Base-by-base conservation (phyloP, 2,797 vertebrate genomes). In the Catostomus latipinnis region DNA sequence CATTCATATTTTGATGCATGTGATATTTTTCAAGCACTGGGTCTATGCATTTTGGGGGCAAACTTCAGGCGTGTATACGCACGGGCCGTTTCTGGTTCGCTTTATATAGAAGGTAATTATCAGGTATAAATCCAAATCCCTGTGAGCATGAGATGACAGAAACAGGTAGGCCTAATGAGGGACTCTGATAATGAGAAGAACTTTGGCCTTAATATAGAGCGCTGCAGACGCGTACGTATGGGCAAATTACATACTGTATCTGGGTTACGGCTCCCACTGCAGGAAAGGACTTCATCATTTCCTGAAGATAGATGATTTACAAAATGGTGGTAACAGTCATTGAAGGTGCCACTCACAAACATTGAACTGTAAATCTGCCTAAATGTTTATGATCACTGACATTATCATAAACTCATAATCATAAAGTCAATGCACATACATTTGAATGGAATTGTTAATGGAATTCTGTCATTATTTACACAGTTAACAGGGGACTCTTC, bases 91-190 rank as follows among this genome's bases (percentile, higher is more conserved):
- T 76, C 34, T 57, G 80, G 49, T 76, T 14, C 2, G 60, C 80
- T 81, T 81, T 81, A 75, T 81, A 81, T 81, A 81, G 80, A 81
- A 81, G 80, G 73, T 81, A 81, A 81, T 81, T 81, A 81, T 76
- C 80, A 81, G 66, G 80, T 81, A 81, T 76, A 81, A 81, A 81
- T 70, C 73, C 73, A 76, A 70, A 73, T 67, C 78, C 78, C 78
- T 80, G 74, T 8, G 80, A 75, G 72, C 72, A 65, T 70, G 72
- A 81, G 73, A 75, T 81, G 80, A 81, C 80, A 76, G 73, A 81
- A 76, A 76, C 80, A 63, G 73, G 72, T 70, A 34, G 34, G 34
- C 34, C 34, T 34, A 69, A 76, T 81, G 80, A 75, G 80, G 58
- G 65, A 76, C 66, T 75, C 72, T 81, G 66, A 70, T 81, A 81